These are phyloP conservation scores for Temnothorax longispinosus DNA, from an alignment of 1,140 invertebrate species.

Conservation along the genomic window DNA sequence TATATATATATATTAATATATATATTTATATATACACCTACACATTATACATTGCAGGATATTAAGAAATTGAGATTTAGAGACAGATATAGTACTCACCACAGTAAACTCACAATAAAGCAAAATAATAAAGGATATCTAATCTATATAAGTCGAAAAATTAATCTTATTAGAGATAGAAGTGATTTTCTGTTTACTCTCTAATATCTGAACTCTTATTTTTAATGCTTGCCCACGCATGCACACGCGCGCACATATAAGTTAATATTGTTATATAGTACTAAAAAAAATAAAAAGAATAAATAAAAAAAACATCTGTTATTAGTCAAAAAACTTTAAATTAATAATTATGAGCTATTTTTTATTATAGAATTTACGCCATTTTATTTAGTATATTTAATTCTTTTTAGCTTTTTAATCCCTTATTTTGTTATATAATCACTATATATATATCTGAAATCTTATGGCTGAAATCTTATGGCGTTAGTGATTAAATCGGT, in stretches of 20 bases:
- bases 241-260: neutral
- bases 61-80: neutral
- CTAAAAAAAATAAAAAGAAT: no score
- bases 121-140: neutral
- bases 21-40: no score
- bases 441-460: neutral
- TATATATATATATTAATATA: no score
- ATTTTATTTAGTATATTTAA: no score
- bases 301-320: no score
- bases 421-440: no score
- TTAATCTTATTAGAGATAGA: neutral
- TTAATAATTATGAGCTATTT: no score
- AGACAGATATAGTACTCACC: neutral
- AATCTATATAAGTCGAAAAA: neutral
- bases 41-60: neutral
- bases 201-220: neutral
- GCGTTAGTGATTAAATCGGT: conserved; percentile 16
- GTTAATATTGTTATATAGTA: no score
- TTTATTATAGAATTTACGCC: no score
- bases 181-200: neutral
- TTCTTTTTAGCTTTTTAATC: no score
- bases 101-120: neutral
- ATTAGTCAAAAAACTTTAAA: no score
- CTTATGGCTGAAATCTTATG: neutral
- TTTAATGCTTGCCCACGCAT: neutral